Percentiles rank a stretch among this genome's conserved stretches.
Conservation (phyloP, 2,888 invertebrate genomes). For the Nomada lathburiana region DNA sequence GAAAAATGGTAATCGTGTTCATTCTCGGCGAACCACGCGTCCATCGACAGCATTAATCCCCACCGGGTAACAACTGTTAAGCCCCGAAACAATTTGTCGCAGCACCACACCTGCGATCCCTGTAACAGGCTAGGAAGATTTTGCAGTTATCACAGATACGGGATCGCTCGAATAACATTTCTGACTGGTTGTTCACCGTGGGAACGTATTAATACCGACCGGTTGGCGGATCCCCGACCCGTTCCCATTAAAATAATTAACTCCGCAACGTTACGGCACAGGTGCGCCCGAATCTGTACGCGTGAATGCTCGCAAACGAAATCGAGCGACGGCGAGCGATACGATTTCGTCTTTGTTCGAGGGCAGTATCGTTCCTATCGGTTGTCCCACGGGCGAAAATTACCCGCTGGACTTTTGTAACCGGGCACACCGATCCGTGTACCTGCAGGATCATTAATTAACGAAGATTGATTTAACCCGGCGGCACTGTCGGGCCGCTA, state of each 20-base stretch:
- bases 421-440: background rate
- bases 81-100: slow-evolving; percentile 12
- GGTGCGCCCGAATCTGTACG: background rate
- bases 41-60: slow-evolving; percentile 5
- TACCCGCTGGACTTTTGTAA: slow-evolving; percentile 15
- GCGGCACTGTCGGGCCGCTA: background rate
- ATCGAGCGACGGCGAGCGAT: background rate
- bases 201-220: slow-evolving; percentile 37
- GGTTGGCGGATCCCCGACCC: background rate
- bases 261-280: slow-evolving; percentile 22
- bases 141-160: background rate
- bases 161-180: slow-evolving; percentile 35
- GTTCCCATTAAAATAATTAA: slow-evolving; percentile 33
- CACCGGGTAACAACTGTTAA: background rate
- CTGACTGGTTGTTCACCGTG: slow-evolving; percentile 22
- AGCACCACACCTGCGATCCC: background rate
- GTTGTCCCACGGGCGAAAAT: background rate
- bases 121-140: slow-evolving; percentile 8
- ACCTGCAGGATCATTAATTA: slow-evolving; percentile 16
- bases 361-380: background rate
- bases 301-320: background rate
- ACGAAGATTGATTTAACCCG: slow-evolving; percentile 35
- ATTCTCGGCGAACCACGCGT: background rate
- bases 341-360: background rate
- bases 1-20: background rate